Evolutionary conservation across 2,888 invertebrate genomes (phyloP).

Genomic region (Scaptomyza polygonia): DNA sequence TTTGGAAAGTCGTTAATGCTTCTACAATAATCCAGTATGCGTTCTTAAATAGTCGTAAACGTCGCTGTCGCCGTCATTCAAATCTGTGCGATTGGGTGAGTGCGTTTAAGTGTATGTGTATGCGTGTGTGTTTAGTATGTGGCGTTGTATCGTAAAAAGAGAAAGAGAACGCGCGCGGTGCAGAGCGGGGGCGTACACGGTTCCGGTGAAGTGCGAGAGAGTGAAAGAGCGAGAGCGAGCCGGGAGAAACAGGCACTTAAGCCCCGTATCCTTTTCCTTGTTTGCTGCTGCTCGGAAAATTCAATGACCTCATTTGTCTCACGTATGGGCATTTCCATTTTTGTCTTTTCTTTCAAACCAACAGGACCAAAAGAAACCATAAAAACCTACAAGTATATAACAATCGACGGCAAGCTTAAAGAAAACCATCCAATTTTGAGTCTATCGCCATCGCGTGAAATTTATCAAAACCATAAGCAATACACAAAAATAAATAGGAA

Average conservation of each 20-base stretch:
- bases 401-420: slow-evolving; percentile 51
- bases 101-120: slow-evolving; percentile 35
- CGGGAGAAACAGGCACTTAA: slow-evolving; percentile 37
- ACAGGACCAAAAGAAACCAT: slow-evolving; percentile 48
- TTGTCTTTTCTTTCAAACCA: slow-evolving; percentile 36
- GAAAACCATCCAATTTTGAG: slow-evolving; percentile 29
- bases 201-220: slow-evolving; percentile 56
- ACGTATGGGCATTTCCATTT: slow-evolving; percentile 65
- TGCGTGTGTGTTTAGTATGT: slow-evolving; percentile 60
- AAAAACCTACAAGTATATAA: slow-evolving; percentile 31
- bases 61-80: slow-evolving; percentile 68
- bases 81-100: slow-evolving; percentile 62
- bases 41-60: slow-evolving; percentile 52
- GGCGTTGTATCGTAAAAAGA: slow-evolving; percentile 71
- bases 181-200: slow-evolving; percentile 53
- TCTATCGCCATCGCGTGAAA: slow-evolving; percentile 52
- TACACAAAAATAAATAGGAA: slow-evolving; percentile 12
- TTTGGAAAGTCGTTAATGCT: slow-evolving; percentile 26
- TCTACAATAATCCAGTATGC: slow-evolving; percentile 24
- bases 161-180: slow-evolving; percentile 34
- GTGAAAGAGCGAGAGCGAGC: slow-evolving; percentile 37
- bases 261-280: slow-evolving; percentile 46
- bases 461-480: slow-evolving; percentile 31
- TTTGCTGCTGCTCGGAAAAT: slow-evolving; percentile 57
- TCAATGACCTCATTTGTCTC: slow-evolving; percentile 80